Base-by-base conservation (phyloP, 2,888 invertebrate genomes). In the Drosophila subsilvestris region DNA sequence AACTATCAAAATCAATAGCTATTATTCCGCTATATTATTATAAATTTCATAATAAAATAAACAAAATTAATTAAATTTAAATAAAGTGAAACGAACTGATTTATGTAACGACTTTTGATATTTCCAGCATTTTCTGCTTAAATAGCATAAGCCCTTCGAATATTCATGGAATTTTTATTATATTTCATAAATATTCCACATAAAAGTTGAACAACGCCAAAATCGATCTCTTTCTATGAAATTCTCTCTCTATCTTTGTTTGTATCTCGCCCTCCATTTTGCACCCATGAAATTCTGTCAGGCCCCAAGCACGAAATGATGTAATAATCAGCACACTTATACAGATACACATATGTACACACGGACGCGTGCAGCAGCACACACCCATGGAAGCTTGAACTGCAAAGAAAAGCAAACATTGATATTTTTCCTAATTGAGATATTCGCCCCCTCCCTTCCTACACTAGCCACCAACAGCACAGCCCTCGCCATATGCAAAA, bases 271-370 rank as follows among this genome's bases (percentile, higher is more conserved):
- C 37, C 14, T n/a, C 6, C 37, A 37, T n/a, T 27, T 20, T 10
- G 47, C 47, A 42, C 54, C 54, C 22, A 48, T 45, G 6, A 56
- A 74, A 75, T 75, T 81, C 72, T 82, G 72, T 63, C 53, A 47
- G 55, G 59, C 43, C 57, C 7, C 6, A 14, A 14, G 53, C 65
- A 68, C 66, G 32, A 18, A 68, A 57, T 84, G 82, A 84, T 63
- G 85, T 76, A 84, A 86, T 76, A 67, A 53, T 58, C 48, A 65
- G 51, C 58, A 49, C 59, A 37, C 45, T 37, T 42, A 55, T 27
- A 10, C 29, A 50, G 14, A 42, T 32, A 60, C 56, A 48, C 14
- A 37, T 22, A 18, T 10, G 6, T 12, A 14, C 37, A 37, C 14
- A 10, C 20, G 9, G 3, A 29, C 29, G 10, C 29, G 29, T 29